phyloP scores from a whole-genome alignment of 2,888 invertebrate genomes.

The Watsonalla cultraria region DNA sequence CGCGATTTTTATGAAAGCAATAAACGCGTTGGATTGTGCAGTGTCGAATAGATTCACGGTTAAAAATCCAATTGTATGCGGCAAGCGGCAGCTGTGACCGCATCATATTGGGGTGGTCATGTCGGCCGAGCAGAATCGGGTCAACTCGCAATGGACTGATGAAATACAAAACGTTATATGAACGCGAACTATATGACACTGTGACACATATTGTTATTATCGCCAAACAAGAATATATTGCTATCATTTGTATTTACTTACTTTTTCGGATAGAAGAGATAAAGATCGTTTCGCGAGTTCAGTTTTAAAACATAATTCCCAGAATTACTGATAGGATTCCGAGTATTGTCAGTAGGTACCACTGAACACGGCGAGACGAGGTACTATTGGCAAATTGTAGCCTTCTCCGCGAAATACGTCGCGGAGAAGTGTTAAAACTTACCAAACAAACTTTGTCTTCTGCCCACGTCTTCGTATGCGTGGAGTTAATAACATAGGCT shows the following conservation, averaged over 20 bases:
- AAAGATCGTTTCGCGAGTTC: too few relatives aligned
- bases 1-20: conserved; percentile 10
- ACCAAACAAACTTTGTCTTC: too few relatives aligned
- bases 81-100: conserved; percentile 51
- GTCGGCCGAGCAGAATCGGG: conserved; percentile 39
- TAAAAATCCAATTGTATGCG: conserved; percentile 61
- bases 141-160: conserved; percentile 47
- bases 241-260: neutral
- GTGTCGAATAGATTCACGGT: conserved; percentile 33
- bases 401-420: too few relatives aligned
- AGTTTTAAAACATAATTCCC: too few relatives aligned
- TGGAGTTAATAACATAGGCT: too few relatives aligned
- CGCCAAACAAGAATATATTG: neutral
- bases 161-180: conserved; percentile 47
- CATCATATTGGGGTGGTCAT: conserved; percentile 50
- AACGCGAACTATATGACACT: conserved; percentile 19
- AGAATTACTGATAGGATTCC: too few relatives aligned
- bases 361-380: too few relatives aligned
- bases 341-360: too few relatives aligned
- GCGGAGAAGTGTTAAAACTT: too few relatives aligned
- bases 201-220: neutral
- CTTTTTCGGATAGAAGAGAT: neutral
- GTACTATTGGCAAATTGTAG: too few relatives aligned
- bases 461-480: too few relatives aligned
- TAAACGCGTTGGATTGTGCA: conserved; percentile 13